A percentile compares a stretch with the other conserved stretches of the same genome.
Conservation (phyloP, 2,113 vertebrate species). For the Labeo rohita region DNA sequence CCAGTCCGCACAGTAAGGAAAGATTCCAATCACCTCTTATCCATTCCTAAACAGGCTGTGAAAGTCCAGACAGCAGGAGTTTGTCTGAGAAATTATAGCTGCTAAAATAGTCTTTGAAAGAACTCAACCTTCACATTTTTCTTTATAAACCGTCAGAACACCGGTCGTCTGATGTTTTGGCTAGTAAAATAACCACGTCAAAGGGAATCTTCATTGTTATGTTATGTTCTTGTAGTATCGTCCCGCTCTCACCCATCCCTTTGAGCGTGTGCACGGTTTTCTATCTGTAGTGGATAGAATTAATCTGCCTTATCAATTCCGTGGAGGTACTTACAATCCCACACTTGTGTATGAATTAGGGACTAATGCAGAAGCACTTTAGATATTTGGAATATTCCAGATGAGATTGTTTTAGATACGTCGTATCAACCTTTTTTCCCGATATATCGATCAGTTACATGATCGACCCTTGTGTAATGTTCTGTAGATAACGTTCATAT, state of each 20-base stretch:
- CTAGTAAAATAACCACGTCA: conserved; percentile 21
- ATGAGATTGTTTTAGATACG: conserved; percentile 89
- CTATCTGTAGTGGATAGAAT: conserved; percentile 52
- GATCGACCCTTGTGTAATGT: conserved; percentile 83
- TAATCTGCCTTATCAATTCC: conserved; percentile 71
- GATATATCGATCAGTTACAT: conserved; percentile 97
- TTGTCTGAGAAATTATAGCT: conserved; percentile 51
- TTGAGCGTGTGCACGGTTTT: conserved; percentile 25
- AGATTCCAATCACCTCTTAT: conserved; percentile 14
- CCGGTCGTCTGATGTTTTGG: neutral
- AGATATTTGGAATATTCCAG: conserved; percentile 92
- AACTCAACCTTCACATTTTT: conserved; percentile 43
- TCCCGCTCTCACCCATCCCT: neutral
- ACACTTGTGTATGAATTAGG: conserved; percentile 66
- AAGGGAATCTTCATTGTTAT: conserved; percentile 56
- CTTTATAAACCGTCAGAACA: conserved; percentile 54
- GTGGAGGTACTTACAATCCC: conserved; percentile 65
- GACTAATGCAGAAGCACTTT: conserved; percentile 95
- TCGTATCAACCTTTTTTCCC: conserved; percentile 81
- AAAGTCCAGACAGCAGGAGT: conserved; percentile 28
- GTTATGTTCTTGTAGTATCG: neutral
- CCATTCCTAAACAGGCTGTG: conserved; percentile 38
- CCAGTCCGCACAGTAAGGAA: conserved; percentile 13
- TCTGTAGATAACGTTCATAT: conserved; percentile 64
- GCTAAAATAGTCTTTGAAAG: conserved; percentile 48